Percentiles rank a stretch among this genome's conserved stretches.
Evolutionary conservation across 2,888 invertebrate species (phyloP).

Genomic region (Celastrina argiolus): DNA sequence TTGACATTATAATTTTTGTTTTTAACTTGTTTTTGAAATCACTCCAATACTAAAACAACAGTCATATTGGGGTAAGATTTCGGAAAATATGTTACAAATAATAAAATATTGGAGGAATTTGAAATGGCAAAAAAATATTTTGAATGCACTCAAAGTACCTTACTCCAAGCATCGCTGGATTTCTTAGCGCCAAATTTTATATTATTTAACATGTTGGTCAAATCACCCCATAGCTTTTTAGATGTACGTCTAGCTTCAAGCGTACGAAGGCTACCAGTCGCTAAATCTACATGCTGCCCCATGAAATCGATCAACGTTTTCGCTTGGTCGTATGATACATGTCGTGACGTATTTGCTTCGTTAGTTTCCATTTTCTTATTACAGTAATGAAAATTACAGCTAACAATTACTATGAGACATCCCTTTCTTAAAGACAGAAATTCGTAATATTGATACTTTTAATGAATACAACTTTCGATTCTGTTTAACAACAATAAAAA

Average conservation of each 20-base stretch:
- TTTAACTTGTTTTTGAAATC: slow-evolving; percentile 62
- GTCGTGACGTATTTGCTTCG: slow-evolving; percentile 30
- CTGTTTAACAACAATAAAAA: no score
- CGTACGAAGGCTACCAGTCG: slow-evolving; percentile 48
- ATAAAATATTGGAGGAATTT: no score
- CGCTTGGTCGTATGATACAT: slow-evolving; percentile 54
- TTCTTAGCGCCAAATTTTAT: slow-evolving; percentile 48
- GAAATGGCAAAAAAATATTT: no score
- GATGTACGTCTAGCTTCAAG: slow-evolving; percentile 53
- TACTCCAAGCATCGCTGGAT: slow-evolving; percentile 58
- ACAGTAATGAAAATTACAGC: background rate
- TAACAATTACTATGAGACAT: background rate
- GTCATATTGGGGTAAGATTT: background rate
- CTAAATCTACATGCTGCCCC: slow-evolving; percentile 56
- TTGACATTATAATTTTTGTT: slow-evolving; percentile 47
- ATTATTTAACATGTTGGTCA: slow-evolving; percentile 48
- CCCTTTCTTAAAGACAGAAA: no score
- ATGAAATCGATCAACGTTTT: slow-evolving; percentile 58
- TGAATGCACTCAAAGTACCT: slow-evolving; percentile 34
- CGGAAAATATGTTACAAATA: no score
- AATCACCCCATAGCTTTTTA: slow-evolving; percentile 53
- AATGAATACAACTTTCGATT: no score
- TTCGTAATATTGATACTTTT: no score
- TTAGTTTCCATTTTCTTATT: background rate
- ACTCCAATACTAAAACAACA: slow-evolving; percentile 58